Conservation (phyloP, 2,113 vertebrate species). For the Pimephales promelas region DNA sequence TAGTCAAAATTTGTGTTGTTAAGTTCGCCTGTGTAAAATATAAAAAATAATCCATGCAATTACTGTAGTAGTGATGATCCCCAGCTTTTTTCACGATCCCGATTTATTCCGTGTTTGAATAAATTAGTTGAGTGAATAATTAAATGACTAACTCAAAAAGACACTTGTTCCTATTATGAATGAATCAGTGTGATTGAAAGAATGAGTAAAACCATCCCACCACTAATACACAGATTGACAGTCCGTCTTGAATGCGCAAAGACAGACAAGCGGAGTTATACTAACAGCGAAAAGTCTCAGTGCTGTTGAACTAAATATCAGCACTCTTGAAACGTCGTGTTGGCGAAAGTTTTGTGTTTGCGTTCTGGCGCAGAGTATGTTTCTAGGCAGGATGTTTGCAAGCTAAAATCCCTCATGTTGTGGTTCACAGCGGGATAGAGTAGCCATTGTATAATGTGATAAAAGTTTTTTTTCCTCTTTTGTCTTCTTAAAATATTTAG, state of each 20-base stretch:
- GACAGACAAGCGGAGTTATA: too few species aligned
- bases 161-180: not conserved
- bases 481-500: conserved; percentile 32
- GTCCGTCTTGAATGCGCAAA: not conserved
- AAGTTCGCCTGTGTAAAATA: not conserved
- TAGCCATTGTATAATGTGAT: conserved; percentile 10
- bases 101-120: not conserved
- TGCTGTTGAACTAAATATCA: not conserved
- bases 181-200: not conserved
- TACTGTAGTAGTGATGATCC: not conserved
- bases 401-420: conserved; percentile 9
- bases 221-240: not conserved
- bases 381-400: conserved; percentile 10
- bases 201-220: not conserved
- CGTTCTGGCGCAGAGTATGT: not conserved
- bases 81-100: not conserved
- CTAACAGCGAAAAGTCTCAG: too few species aligned
- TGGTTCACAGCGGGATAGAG: conserved; percentile 4
- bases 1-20: not conserved
- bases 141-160: not conserved
- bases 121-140: not conserved
- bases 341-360: conserved; percentile 1
- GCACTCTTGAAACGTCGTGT: not conserved
- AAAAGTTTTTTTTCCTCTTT: conserved; percentile 20
- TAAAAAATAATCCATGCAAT: too few species aligned